Evolutionary conservation across 2,797 vertebrate genomes (phyloP).

Genomic region (Phataginus tetradactyla): DNA sequence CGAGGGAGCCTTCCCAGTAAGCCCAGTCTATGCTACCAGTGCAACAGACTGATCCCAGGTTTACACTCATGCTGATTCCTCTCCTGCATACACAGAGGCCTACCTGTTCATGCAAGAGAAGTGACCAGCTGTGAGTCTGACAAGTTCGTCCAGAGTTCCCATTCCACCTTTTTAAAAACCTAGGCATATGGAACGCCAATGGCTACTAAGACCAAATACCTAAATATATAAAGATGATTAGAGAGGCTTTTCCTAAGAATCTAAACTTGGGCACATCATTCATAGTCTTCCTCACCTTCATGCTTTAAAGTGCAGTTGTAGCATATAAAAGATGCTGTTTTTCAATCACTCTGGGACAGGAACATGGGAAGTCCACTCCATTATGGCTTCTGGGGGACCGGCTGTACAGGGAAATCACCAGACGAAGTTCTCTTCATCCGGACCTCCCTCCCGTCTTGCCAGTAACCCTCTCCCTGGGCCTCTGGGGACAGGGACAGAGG

Average conservation of each 20-base stretch:
- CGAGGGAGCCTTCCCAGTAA: not conserved
- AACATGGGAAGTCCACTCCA: not conserved
- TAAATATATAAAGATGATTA: not conserved
- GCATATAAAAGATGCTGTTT: not conserved
- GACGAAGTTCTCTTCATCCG: not conserved
- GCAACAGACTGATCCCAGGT: not conserved
- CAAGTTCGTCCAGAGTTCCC: not conserved
- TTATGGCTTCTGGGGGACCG: not conserved
- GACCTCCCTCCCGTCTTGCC: not conserved
- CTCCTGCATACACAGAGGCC: not conserved
- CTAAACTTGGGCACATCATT: not conserved
- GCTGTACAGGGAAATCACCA: rapidly evolving
- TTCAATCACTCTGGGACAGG: not conserved
- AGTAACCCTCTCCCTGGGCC: not conserved
- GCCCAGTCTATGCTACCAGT: not conserved
- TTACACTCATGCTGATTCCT: rapidly evolving
- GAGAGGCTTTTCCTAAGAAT: not conserved
- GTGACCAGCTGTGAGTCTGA: not conserved
- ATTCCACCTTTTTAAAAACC: not conserved
- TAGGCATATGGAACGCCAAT: not conserved
- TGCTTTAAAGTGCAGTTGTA: not conserved
- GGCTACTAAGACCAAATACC: not conserved
- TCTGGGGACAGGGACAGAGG: not conserved
- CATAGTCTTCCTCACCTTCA: not conserved
- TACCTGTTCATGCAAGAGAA: not conserved